Base-by-base conservation (phyloP, 2,797 vertebrate species). In the Podarcis siculus region DNA sequence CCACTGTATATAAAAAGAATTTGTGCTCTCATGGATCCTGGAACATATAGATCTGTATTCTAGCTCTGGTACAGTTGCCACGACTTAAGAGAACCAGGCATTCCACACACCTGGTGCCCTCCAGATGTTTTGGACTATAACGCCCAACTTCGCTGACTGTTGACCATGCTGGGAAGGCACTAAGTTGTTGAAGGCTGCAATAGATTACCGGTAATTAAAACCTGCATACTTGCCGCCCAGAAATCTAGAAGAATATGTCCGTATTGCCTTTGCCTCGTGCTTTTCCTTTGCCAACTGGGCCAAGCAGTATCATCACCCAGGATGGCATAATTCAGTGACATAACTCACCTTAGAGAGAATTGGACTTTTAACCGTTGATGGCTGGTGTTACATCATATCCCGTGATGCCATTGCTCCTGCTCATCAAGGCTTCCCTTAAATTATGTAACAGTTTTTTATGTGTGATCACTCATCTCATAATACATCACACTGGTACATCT, bases 401-500 rank as follows among this genome's bases (percentile, higher is more conserved):
- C 27, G 30, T 27, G 10, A 55, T 69, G 64, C 42, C 42, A 79
- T 86, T 79, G 30, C 27, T 86, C 61, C 42, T 49, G 37, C 76
- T 79, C 64, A 86, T 69, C n/a, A 69, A 19, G 42, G n/a, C n/a
- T 69, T 58, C n/a, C 21, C 61, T 86, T 79, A 64, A 69, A 69
- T 86, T 79, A 69, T 55, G 76, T 86, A 86, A 79, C 39, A 3
- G 25, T 15, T 13, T 79, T 78, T 86, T 79, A 17, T 67, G 30
- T 21, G 21, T 67, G 75, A 86, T 75, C 39, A 86, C 23, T 85
- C 64, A 75, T 75, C 35, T 85, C 55, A 15, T 77, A 9, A 42
- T 49, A 17, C 4, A 49, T 49, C 8, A 49, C 21, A 9, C 7
- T 39, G 71, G 49, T 55, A 76, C n/a, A 75, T 45, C 0, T 0